A percentile compares a stretch with the other conserved stretches of the same genome.
phyloP scores from a whole-genome alignment of 2,888 invertebrate species.

The Seira sanloemensis region DNA sequence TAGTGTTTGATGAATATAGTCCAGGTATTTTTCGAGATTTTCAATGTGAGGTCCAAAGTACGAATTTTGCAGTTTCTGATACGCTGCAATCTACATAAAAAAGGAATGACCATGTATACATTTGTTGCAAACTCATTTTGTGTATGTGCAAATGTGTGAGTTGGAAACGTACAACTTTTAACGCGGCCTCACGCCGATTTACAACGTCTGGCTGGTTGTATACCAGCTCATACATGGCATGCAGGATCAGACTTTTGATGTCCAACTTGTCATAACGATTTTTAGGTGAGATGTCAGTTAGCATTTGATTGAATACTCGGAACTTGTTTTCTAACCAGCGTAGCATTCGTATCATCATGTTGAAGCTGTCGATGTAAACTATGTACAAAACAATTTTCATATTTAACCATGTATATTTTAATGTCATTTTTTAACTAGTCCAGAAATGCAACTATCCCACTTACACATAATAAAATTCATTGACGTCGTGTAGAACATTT shows the following conservation, averaged over 20 bases:
- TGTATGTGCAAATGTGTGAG: not conserved
- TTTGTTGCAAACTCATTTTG: not conserved
- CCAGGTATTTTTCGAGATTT: slow-evolving; percentile 38
- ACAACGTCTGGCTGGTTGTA: slow-evolving; percentile 40
- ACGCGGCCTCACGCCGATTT: slow-evolving; percentile 22
- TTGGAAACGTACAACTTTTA: slow-evolving; percentile 46
- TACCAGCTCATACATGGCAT: slow-evolving; percentile 53
- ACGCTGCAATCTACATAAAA: slow-evolving; percentile 35
- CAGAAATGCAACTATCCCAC: too few relatives aligned
- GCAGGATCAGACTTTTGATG: slow-evolving; percentile 49
- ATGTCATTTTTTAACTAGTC: too few relatives aligned
- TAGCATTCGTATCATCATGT: slow-evolving; percentile 53
- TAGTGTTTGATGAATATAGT: slow-evolving; percentile 39
- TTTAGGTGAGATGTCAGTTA: slow-evolving; percentile 34
- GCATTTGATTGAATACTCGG: slow-evolving; percentile 50
- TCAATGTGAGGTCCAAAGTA: slow-evolving; percentile 51
- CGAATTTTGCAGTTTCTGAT: slow-evolving; percentile 41
- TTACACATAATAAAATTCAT: slow-evolving; percentile 62
- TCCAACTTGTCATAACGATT: slow-evolving; percentile 34
- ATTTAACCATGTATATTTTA: not conserved
- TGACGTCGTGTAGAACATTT: slow-evolving; percentile 52
- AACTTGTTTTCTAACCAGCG: slow-evolving; percentile 53
- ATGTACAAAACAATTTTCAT: not conserved
- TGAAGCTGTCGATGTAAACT: slow-evolving; percentile 59
- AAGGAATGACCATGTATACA: not conserved